Base-by-base conservation (phyloP, 1,140 invertebrate species). In the Pseudomyrmex sp. region DNA sequence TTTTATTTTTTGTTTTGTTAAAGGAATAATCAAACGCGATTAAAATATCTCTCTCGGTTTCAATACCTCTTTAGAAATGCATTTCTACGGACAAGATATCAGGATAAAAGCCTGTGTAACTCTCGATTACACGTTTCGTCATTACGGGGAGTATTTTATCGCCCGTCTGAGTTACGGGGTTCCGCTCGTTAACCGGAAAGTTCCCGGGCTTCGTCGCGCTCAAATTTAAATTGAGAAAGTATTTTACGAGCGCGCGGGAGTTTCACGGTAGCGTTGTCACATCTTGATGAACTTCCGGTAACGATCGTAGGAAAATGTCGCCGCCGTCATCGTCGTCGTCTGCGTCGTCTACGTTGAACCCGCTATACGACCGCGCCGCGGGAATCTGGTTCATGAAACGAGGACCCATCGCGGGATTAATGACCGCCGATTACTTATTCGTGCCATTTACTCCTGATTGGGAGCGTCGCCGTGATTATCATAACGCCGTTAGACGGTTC, bases 211-310 rank as follows among this genome's bases (percentile, higher is more conserved):
- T 91, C 89, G 86, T 93, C 90, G 89, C 89, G 91, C 90, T 94
- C 86, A 93, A 94, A 94, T 94, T 94, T 94, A 94, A 94, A 94
- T 94, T 94, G 94, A 90, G 93, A 94, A 94, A 94, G 93, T 94
- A 94, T 94, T 94, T 94, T 94, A 94, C 94, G 94, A 94, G 90
- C 91, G 89, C 80, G 74, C 84, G 69, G 89, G 91, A 93, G 92
- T 93, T 94, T 94, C 91, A 93, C 91, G 93, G 92, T 93, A 90
- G 92, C 93, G 93, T 94, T 94, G 93, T 94, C 93, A 93, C 93
- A 94, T 94, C 94, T 94, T 94, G 94, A 94, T 94, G 93, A 94
- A 94, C 92, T 93, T 94, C 92, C 92, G 91, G 92, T 93, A 94
- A 94, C 92, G 93, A 94, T 94, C 92, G 90, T 82, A 88, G 88